Percentiles rank a stretch among this genome's conserved stretches.
phyloP scores from a whole-genome alignment of 1,140 invertebrate genomes.

The Pseudomyrmex dendroicus region DNA sequence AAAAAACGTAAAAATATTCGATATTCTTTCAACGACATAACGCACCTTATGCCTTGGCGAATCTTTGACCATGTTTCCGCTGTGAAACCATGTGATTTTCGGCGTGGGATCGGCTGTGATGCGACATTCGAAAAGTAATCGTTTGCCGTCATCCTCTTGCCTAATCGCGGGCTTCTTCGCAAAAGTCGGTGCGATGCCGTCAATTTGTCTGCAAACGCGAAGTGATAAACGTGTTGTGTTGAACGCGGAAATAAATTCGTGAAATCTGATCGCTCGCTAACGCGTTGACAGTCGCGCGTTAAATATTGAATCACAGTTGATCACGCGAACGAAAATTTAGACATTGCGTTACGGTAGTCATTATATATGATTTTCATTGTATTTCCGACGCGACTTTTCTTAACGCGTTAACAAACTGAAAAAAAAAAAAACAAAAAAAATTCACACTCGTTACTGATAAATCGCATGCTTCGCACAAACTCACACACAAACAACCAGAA shows the following conservation, averaged over 20 bases:
- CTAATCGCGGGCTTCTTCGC: slow-evolving; percentile 98
- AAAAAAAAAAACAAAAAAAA: not conserved
- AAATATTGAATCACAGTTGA: not conserved
- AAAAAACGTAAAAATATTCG: too few relatives aligned
- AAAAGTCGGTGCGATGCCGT: slow-evolving; percentile 98
- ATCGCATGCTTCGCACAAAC: slow-evolving; percentile 13
- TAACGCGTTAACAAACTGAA: not conserved
- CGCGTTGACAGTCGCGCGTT: slow-evolving; percentile 17
- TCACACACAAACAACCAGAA: not conserved
- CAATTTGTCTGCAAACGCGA: slow-evolving; percentile 92
- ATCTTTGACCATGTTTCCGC: slow-evolving; percentile 91
- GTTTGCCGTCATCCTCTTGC: slow-evolving; percentile 98
- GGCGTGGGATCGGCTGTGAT: slow-evolving; percentile 97
- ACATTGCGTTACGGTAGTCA: not conserved
- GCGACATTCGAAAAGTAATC: slow-evolving; percentile 97
- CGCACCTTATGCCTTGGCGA: slow-evolving; percentile 93
- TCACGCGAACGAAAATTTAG: not conserved
- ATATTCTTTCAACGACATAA: not conserved
- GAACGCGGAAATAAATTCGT: not conserved
- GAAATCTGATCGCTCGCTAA: slow-evolving; percentile 32
- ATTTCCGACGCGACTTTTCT: not conserved
- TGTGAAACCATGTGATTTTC: slow-evolving; percentile 96
- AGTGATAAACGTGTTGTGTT: slow-evolving; percentile 14
- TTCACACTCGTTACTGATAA: slow-evolving; percentile 15
- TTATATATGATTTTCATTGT: not conserved